Conservation (phyloP, 2,113 vertebrate genomes). For the Limanda limanda region DNA sequence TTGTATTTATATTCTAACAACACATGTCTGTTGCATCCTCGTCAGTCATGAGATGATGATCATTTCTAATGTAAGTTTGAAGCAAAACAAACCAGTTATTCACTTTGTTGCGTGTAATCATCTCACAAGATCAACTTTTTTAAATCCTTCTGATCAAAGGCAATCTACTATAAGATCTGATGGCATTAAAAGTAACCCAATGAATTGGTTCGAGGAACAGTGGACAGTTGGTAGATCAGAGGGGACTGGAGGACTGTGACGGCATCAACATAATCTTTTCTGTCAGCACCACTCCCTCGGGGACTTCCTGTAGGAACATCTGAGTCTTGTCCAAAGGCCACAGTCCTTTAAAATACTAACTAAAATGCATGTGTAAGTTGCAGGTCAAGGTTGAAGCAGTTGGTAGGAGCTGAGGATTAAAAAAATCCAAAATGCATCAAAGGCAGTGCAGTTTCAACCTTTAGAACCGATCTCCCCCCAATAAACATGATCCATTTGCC, state of each 20-base stretch:
- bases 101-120: slow-evolving; percentile 7
- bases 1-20: neutral
- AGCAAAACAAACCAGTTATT: neutral
- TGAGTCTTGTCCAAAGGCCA: slow-evolving; percentile 21
- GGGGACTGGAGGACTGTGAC: slow-evolving; percentile 5
- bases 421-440: neutral
- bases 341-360: slow-evolving; percentile 11
- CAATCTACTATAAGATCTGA: neutral
- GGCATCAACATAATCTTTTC: slow-evolving; percentile 29
- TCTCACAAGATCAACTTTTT: neutral
- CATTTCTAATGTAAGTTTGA: neutral
- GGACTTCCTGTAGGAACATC: slow-evolving; percentile 19
- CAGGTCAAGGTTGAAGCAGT: slow-evolving; percentile 10
- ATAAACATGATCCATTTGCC: slow-evolving; percentile 13
- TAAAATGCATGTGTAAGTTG: neutral
- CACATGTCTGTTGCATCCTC: neutral
- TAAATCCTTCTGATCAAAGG: slow-evolving; percentile 13
- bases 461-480: neutral
- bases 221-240: slow-evolving; percentile 18
- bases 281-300: slow-evolving; percentile 20
- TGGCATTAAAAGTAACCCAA: neutral
- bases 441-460: neutral
- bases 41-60: neutral
- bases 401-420: neutral
- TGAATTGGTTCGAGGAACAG: neutral